phyloP scores from a whole-genome alignment of 1,140 invertebrate species.

The Epicauta chinensis region DNA sequence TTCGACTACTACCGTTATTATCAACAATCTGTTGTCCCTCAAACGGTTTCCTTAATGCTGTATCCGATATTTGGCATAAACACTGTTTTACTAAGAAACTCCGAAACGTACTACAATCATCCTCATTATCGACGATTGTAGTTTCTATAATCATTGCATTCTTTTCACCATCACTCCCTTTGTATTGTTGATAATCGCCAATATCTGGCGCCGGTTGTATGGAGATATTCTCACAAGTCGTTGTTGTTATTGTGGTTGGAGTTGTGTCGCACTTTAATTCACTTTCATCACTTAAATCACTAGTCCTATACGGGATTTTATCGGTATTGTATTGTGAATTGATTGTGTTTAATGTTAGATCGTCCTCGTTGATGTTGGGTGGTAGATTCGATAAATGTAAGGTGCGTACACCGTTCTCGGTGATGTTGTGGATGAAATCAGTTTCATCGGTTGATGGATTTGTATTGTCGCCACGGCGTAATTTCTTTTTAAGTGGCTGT shows the following conservation, averaged over 20 bases:
- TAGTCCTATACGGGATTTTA: constrained; percentile 29
- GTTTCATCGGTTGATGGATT: constrained; percentile 51
- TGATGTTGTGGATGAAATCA: constrained; percentile 37
- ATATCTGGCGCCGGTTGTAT: constrained; percentile 31
- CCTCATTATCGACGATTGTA: constrained; percentile 26
- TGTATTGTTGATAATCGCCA: background rate
- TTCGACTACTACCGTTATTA: constrained; percentile 44
- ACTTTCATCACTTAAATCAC: constrained; percentile 28
- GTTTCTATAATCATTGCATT: constrained; percentile 4
- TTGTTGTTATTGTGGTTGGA: background rate
- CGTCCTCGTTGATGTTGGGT: constrained; percentile 35
- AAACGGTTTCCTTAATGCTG: constrained; percentile 60
- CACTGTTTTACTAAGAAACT: constrained; percentile 63
- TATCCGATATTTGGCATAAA: constrained; percentile 68
- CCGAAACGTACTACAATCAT: constrained; percentile 42
- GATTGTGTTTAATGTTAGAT: constrained; percentile 28
- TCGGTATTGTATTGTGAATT: constrained; percentile 24
- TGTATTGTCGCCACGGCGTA: constrained; percentile 52
- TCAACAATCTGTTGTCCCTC: constrained; percentile 53
- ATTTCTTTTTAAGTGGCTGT: constrained; percentile 71
- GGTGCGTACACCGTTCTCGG: constrained; percentile 26
- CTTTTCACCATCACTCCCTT: background rate
- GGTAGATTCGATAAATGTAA: constrained; percentile 33
- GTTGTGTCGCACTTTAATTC: constrained; percentile 6
- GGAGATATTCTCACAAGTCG: constrained; percentile 24